Percentiles rank a stretch among this genome's conserved stretches.
These are phyloP conservation scores for Pseudomyrmex flavicornis DNA, from an alignment of 1,140 invertebrate genomes.

Conservation along the genomic window DNA sequence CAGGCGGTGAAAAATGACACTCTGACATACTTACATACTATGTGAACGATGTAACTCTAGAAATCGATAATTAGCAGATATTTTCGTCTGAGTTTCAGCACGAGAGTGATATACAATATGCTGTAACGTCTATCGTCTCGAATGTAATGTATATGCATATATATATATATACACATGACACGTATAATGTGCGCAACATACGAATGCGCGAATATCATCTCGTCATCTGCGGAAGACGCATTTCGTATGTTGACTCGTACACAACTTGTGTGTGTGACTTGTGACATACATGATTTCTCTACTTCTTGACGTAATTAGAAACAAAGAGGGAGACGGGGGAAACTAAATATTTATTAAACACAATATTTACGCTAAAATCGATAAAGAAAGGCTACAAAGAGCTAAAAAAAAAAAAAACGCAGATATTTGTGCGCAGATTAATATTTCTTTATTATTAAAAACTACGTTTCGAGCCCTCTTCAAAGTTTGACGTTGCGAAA, in stretches of 20 bases:
- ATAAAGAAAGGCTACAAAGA: too few species aligned
- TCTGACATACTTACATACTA: slow-evolving; percentile 2
- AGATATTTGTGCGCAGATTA: too few species aligned
- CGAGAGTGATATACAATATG: background rate
- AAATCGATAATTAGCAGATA: slow-evolving; percentile 42
- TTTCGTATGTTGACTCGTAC: background rate
- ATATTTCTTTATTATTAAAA: too few species aligned
- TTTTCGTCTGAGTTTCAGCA: slow-evolving; percentile 33
- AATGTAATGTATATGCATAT: background rate
- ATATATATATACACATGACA: background rate
- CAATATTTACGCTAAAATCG: too few species aligned
- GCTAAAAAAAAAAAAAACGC: too few species aligned
- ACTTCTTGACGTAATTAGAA: background rate
- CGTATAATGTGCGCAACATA: slow-evolving; percentile 30
- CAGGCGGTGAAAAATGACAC: background rate
- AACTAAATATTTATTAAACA: too few species aligned
- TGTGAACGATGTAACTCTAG: background rate
- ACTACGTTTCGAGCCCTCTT: too few species aligned
- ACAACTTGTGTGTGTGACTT: too few species aligned
- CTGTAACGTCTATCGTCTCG: background rate
- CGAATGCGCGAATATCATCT: background rate
- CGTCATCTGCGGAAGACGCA: background rate
- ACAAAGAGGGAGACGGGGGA: background rate
- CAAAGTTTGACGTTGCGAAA: too few species aligned
- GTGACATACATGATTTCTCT: too few species aligned